A percentile compares a stretch with the other conserved stretches of the same genome.
Evolutionary conservation across 2,113 vertebrate species (phyloP).

Genomic region (Chiloscyllium plagiosum): DNA sequence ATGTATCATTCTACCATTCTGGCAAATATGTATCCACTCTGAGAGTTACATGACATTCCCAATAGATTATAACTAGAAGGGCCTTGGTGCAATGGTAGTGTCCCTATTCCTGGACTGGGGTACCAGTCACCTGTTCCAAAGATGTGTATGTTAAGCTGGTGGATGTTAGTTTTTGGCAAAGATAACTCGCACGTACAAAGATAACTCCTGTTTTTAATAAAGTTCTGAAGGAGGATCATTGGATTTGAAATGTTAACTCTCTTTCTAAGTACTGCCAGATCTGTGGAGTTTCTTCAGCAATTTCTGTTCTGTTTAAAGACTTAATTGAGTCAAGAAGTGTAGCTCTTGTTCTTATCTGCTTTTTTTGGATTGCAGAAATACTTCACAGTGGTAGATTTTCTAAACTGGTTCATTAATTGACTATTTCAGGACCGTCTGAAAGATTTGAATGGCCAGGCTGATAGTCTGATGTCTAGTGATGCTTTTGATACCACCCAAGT

Average conservation of each 20-base stretch:
- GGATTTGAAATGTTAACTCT: no score
- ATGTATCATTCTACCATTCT: neutral
- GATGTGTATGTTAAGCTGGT: no score
- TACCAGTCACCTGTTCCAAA: no score
- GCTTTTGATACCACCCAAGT: constrained; percentile 93
- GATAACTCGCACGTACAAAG: neutral
- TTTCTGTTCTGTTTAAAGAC: neutral
- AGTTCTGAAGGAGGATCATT: no score
- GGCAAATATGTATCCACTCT: neutral
- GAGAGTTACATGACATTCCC: neutral
- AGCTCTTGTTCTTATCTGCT: neutral
- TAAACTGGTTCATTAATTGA: constrained; percentile 1
- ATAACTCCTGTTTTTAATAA: no score
- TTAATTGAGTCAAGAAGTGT: neutral
- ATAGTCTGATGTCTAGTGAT: constrained; percentile 90
- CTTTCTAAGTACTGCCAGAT: no score
- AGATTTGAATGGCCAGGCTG: constrained; percentile 92
- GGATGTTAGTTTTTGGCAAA: neutral
- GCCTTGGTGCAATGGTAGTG: no score
- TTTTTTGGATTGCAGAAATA: neutral
- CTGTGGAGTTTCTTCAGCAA: no score
- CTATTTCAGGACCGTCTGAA: constrained; percentile 81
- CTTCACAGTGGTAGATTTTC: neutral
- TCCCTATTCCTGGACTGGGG: no score
- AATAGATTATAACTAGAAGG: neutral